A percentile compares a stretch with the other conserved stretches of the same genome.
Conservation (phyloP, 1,140 invertebrate species). For the Bombus vancouverensis region DNA sequence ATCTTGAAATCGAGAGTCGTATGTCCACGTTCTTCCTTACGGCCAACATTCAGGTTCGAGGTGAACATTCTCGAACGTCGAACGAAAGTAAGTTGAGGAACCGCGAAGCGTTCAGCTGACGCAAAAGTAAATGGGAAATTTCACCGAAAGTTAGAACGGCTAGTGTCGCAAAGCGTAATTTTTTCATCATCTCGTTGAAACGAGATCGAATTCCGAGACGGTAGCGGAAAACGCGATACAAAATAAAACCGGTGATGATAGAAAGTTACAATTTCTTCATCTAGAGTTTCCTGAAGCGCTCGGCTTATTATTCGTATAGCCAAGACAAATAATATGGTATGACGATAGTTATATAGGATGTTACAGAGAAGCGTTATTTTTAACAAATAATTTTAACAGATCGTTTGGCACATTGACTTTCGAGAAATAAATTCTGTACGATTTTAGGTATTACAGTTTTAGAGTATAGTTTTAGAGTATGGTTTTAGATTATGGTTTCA, state of each 20-base stretch:
- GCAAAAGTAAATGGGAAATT: constrained; percentile 18
- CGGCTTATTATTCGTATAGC: no score
- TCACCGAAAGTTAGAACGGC: background rate
- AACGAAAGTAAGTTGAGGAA: constrained; percentile 18
- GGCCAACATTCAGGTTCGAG: background rate
- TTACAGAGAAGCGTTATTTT: background rate
- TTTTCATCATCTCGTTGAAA: background rate
- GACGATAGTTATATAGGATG: background rate
- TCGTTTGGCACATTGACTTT: background rate
- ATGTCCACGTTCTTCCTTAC: constrained; percentile 25
- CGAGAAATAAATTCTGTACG: no score
- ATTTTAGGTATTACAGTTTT: no score
- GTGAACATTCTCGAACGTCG: constrained; percentile 17
- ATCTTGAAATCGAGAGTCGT: constrained; percentile 80
- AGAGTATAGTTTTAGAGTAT: no score
- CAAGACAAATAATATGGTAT: background rate
- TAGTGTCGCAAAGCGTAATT: no score
- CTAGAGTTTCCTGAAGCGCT: background rate
- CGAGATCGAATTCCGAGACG: background rate
- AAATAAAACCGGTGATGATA: background rate
- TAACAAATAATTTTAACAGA: background rate
- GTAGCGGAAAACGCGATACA: background rate
- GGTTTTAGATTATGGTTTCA: no score
- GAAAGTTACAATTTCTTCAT: constrained; percentile 2
- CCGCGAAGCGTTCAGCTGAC: background rate